These are phyloP conservation scores for Tautogolabrus adspersus DNA, from an alignment of 2,113 vertebrate species.

Conservation along the genomic window DNA sequence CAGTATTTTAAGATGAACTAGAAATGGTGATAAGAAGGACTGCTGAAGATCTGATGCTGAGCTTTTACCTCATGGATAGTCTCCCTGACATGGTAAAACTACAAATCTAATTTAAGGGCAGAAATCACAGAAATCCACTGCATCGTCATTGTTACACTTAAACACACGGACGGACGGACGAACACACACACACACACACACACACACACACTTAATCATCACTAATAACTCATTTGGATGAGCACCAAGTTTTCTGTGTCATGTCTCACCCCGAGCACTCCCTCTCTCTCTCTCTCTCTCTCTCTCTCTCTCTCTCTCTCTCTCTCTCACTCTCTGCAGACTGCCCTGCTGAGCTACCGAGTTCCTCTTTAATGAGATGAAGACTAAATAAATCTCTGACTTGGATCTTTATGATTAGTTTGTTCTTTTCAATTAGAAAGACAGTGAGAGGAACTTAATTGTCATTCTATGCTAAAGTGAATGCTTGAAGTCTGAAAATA, in stretches of 20 bases:
- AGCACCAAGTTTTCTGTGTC: slow-evolving; percentile 57
- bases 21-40: slow-evolving; percentile 50
- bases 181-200: not conserved
- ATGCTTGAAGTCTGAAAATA: slow-evolving; percentile 2
- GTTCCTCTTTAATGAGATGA: slow-evolving; percentile 21
- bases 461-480: slow-evolving; percentile 1
- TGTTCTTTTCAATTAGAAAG: slow-evolving; percentile 11
- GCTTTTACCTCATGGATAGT: slow-evolving; percentile 18
- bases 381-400: slow-evolving; percentile 37
- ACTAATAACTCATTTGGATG: slow-evolving; percentile 62
- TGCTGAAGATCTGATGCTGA: slow-evolving; percentile 39
- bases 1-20: slow-evolving; percentile 58
- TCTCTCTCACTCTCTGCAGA: slow-evolving; percentile 8
- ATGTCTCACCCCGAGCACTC: slow-evolving; percentile 43
- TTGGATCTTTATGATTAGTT: slow-evolving; percentile 15
- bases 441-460: not conserved
- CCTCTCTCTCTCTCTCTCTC: slow-evolving; percentile 4
- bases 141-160: no score
- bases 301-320: slow-evolving; percentile 11
- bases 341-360: slow-evolving; percentile 22
- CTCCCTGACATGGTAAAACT: slow-evolving; percentile 15
- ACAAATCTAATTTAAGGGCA: slow-evolving; percentile 6
- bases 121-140: no score
- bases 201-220: slow-evolving; percentile 23
- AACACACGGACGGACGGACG: no score